Base-by-base conservation (phyloP, 2,113 vertebrate species). In the Poeciliopsis occidentalis region DNA sequence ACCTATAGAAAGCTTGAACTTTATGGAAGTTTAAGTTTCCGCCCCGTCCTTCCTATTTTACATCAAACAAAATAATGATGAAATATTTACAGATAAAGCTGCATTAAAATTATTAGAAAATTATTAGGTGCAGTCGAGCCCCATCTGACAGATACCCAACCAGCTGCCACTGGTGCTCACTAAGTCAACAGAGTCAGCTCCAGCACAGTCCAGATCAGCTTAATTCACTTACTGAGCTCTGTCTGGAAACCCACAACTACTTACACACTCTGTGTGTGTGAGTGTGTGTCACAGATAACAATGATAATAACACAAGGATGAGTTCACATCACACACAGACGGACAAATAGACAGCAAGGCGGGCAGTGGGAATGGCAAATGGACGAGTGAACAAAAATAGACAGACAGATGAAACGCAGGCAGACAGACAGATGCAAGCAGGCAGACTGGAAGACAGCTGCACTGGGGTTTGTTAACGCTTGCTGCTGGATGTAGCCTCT, bases 171-270 rank as follows among this genome's bases (percentile, higher is more conserved):
- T 66, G 64, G 39, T 60, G 69, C 0, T 70, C 26, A 77, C 73
- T 84, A 80, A 88, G 60, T 68, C 81, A 79, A 69, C 64, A 60
- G 79, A 87, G 82, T 90, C 88, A 83, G 80, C 81, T 89, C 80
- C 84, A 83, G 71, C 69, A 57, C 47, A 83, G 78, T 83, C 85
- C 88, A 89, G 85, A 83, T 71, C 80, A 66, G 71, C 84, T 89
- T 91, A 89, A 90, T 89, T 89, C 88, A 86, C 75, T 91, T 87
- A 84, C 75, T 77, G 87, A 81, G 88, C 88, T 77, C 76, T 73
- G 80, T 82, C 78, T 91, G 83, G 81, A 79, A 89, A 76, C 80
- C 76, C 64, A 4, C 71, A 92, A 85, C 89, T 89, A 89, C 84
- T 80, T 83, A 87, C 81, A 47, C 44, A 47, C 44, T 57, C 54